Base-by-base conservation (phyloP, 2,888 invertebrate species). In the Apamea monoglypha region DNA sequence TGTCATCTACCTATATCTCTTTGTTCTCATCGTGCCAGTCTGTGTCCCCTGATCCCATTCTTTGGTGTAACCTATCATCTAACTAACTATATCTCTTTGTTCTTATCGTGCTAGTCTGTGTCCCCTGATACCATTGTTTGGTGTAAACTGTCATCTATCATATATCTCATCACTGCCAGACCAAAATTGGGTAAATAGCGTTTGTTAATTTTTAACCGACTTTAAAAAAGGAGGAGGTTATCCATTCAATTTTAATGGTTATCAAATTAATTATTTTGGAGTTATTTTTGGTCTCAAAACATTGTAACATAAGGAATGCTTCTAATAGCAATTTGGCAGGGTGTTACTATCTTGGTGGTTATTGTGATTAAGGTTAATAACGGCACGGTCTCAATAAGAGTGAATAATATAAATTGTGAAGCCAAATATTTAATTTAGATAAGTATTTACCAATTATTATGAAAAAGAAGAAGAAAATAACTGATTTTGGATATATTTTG, bases 401-500 rank as follows among this genome's bases (percentile, higher is more conserved):
- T 61, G 72, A 70, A 79, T 16, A 67, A 50, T 70, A 61, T 32
- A 74, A 59, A 67, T 14, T 73, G 67, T 80, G 67, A 80, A 83
- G 78, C 81, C 83, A 81, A 88, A 74, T 72, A 81, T 76, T 80
- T 83, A 63, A 73, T 71, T 80, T 67, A 71, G 40, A 66, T 79
- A 64, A 76, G 36, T 64, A 69, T 36, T 68, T 80, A 82, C 32
- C n/a, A 29, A 79, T 72, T 72, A 61, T 68, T 59, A 36, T 29
- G 50, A 73, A 66, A 71, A 40, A 18, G 1, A 50, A 25, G 0
- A 56, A 69, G 12, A 63, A 77, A 76, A 59, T 18, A 68, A 70
- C 63, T 70, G 78, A 47, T 79, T 84, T 86, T 84, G 59, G 68
- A 86, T 74, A 40, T 66, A 87, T 79, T 74, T 85, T 83, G 25